phyloP scores from a whole-genome alignment of 2,888 invertebrate species.

The Tipula helvola region DNA sequence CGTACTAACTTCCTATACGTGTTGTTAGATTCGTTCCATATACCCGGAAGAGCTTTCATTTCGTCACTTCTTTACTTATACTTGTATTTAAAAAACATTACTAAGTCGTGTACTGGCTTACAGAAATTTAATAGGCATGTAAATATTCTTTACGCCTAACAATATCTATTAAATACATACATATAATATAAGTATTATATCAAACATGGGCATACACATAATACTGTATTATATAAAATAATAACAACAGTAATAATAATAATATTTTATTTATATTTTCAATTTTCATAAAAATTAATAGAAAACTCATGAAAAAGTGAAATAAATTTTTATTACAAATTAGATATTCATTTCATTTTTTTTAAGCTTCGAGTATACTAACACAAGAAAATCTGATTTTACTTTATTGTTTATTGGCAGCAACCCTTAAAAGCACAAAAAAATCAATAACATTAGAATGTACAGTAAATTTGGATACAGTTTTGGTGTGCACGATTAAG shows the following conservation, averaged over 20 bases:
- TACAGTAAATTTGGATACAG: not conserved
- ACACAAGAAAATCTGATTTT: not conserved
- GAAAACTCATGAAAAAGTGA: not conserved
- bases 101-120: no score
- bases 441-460: not conserved
- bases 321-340: constrained; percentile 4
- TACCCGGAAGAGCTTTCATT: no score
- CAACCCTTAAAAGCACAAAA: not conserved
- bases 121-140: not conserved
- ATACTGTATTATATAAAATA: not conserved
- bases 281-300: constrained; percentile 4
- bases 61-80: no score
- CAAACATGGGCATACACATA: not conserved
- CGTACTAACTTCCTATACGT: no score
- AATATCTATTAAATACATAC: not conserved
- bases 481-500: not conserved
- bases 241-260: not conserved
- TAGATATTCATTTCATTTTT: not conserved
- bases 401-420: not conserved
- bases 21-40: no score
- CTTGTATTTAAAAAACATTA: no score
- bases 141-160: not conserved
- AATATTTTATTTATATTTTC: not conserved
- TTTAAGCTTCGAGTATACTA: not conserved
- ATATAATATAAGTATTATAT: not conserved